Evolutionary conservation across 23 tunicate genomes (phyloP).

Genomic region (Clavelina lepadiformis): DNA sequence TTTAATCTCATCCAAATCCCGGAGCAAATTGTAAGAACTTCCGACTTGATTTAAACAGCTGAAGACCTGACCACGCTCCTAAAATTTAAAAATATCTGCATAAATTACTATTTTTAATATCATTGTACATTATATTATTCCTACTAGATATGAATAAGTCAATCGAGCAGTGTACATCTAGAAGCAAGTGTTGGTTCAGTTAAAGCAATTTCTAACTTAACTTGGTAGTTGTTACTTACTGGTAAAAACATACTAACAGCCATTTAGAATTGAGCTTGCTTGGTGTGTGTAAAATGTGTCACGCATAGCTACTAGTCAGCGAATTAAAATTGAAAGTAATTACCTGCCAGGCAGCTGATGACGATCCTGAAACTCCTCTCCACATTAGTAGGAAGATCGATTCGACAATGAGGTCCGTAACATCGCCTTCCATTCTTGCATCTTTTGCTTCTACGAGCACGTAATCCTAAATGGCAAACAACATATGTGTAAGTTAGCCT

Average conservation of each 20-base stretch:
- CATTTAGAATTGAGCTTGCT: no score
- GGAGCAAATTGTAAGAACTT: constrained; percentile 28
- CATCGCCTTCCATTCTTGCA: constrained; percentile 35
- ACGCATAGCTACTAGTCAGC: background rate
- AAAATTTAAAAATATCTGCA: background rate
- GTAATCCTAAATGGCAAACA: constrained; percentile 23
- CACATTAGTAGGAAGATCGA: constrained; percentile 64
- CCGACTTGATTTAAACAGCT: constrained; percentile 49
- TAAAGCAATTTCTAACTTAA: no score
- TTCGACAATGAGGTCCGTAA: constrained; percentile 49
- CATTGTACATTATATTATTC: no score
- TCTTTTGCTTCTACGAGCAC: constrained; percentile 6
- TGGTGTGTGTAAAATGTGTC: no score
- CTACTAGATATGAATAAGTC: background rate
- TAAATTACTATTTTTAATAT: no score
- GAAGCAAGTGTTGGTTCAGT: no score
- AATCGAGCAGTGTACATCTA: background rate
- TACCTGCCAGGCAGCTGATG: constrained; percentile 57
- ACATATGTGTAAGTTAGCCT: background rate
- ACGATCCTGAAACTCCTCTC: constrained; percentile 81
- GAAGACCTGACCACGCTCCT: constrained; percentile 72
- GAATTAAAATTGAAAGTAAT: background rate
- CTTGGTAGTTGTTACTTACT: no score
- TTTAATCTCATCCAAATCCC: constrained; percentile 39
- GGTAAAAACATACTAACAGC: no score